A percentile compares a stretch with the other conserved stretches of the same genome.
These are phyloP conservation scores for Trachemys scripta DNA, from an alignment of 2,113 vertebrate genomes.

Conservation along the genomic window DNA sequence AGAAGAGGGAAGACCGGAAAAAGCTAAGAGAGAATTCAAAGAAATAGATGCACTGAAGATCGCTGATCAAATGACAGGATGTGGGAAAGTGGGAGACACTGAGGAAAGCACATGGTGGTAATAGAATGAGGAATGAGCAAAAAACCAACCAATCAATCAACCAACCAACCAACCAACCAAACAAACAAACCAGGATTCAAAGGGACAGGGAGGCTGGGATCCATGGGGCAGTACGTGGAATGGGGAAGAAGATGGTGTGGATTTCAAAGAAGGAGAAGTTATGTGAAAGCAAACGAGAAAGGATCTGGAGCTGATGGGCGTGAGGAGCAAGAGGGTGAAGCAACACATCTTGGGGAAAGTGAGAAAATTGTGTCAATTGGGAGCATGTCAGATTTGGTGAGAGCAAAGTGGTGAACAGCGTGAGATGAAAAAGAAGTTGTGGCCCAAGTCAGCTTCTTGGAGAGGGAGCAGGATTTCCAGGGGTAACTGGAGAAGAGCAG, in stretches of 20 bases:
- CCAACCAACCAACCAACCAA: not conserved
- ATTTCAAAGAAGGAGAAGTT: not conserved
- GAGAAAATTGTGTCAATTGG: not conserved
- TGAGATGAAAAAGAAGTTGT: not conserved
- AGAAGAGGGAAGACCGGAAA: not conserved
- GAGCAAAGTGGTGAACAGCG: not conserved
- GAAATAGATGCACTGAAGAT: not conserved
- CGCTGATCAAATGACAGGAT: not conserved
- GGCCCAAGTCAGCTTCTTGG: not conserved
- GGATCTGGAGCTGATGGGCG: not conserved
- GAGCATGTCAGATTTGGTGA: not conserved
- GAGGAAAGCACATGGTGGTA: rapidly evolving
- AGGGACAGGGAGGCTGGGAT: not conserved
- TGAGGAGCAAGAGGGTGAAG: not conserved
- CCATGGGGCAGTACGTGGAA: not conserved
- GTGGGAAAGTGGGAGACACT: not conserved
- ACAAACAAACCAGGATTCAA: not conserved
- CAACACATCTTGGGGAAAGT: not conserved
- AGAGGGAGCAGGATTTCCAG: not conserved
- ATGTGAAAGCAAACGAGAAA: not conserved
- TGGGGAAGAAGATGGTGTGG: not conserved
- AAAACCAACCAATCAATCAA: not conserved
- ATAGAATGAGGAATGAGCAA: not conserved
- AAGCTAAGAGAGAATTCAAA: not conserved
- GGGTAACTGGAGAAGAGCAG: not conserved